Base-by-base conservation (phyloP, 2,797 vertebrate genomes). In the Podargus strigoides region DNA sequence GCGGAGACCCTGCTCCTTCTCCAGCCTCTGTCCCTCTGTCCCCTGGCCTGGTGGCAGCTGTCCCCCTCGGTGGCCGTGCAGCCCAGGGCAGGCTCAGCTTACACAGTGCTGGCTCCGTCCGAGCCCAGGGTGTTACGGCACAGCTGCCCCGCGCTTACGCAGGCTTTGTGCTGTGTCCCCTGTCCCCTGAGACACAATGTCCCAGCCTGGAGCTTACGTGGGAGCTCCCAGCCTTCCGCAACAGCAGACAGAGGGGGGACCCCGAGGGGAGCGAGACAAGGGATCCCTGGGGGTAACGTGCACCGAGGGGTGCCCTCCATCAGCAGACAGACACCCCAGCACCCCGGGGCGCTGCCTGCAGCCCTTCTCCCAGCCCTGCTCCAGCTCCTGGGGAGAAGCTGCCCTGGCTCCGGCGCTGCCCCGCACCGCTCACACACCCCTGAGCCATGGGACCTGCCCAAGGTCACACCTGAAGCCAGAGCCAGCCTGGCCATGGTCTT, bases 111-210 rank as follows among this genome's bases (percentile, higher is more conserved):
- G 87, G 95, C 94, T 97, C 97, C 96, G 72, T 97, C 97, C 98
- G n/a, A n/a, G n/a, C n/a, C n/a, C n/a, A 7, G 74, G 95, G 96
- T 95, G 97, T 97, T 92, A 91, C 44, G 84, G 95, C 85, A 69
- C 95, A 68, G 86, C 96, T 73, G 92, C 96, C 79, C 87, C 94
- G 96, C 28, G 34, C 97, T 94, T 96, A 96, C 93, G 26, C 85
- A 94, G 95, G 95, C 95, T 96, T 47, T n/a, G 95, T 97, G 86
- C 91, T 78, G 96, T 97, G 96, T 95, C 94, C 97, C 96, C 95
- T 94, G 94, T 96, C 95, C 97, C 95, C 95, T 12, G 95, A 97
- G 98, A 97, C 97, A 95, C 95, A 95, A 96, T 97, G 97, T 97
- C 95, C 96, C 96, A 87, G 96, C 93, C 85, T 74, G 95, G 95